These are phyloP conservation scores for Panthera uncia DNA, from an alignment of 2,113 vertebrate genomes.

Conservation along the genomic window DNA sequence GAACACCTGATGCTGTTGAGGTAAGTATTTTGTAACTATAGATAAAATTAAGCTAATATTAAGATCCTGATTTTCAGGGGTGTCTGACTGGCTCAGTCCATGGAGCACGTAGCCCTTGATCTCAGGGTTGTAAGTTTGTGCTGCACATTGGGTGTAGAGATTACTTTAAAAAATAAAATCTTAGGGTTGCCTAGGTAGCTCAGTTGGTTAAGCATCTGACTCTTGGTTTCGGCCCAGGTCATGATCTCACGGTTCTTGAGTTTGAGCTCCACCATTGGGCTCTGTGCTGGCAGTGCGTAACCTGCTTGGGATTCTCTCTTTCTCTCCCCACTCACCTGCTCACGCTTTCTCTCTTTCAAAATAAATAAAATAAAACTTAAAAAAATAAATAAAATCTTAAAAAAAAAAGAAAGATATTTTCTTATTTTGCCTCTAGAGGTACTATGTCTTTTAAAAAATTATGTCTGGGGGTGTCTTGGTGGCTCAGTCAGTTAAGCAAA, in stretches of 20 bases:
- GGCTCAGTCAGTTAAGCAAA: background rate
- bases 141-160: too few species aligned
- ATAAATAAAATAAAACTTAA: background rate
- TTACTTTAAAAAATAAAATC: too few species aligned
- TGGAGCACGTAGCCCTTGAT: too few species aligned
- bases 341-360: too few species aligned
- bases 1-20: constrained; percentile 84
- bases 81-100: background rate
- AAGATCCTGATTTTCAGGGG: background rate
- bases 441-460: background rate
- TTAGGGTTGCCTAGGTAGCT: too few species aligned
- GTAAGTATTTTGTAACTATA: constrained; percentile 84
- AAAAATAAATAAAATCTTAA: background rate
- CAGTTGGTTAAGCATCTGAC: too few species aligned
- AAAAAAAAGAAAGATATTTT: background rate
- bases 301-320: background rate
- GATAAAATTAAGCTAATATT: background rate
- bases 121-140: too few species aligned
- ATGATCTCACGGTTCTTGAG: too few species aligned
- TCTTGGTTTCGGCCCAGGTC: too few species aligned
- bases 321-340: too few species aligned
- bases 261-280: too few species aligned
- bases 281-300: too few species aligned
- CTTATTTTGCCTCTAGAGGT: background rate
- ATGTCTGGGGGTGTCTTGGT: background rate